Conservation (phyloP, 2,888 invertebrate genomes). For the Nomada goodeniana region DNA sequence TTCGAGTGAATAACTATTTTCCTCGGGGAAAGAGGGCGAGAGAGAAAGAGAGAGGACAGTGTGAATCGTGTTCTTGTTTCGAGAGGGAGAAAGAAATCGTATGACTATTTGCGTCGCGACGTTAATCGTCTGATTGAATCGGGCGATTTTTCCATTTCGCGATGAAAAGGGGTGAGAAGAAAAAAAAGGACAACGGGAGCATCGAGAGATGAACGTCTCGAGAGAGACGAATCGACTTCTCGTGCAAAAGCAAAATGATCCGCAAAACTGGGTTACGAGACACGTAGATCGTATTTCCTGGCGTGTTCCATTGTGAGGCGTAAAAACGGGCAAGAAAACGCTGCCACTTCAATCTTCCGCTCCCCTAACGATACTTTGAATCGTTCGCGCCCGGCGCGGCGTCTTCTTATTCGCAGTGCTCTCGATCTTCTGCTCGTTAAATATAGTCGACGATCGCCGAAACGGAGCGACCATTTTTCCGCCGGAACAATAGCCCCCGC, state of each 20-base stretch:
- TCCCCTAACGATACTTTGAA: constrained; percentile 57
- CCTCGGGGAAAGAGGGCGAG: background rate
- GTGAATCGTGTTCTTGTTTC: background rate
- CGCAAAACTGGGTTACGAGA: constrained; percentile 58
- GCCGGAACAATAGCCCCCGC: constrained; percentile 43
- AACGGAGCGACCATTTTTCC: constrained; percentile 51
- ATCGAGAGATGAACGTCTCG: constrained; percentile 19
- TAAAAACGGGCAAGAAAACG: constrained; percentile 54
- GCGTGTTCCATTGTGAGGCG: constrained; percentile 47
- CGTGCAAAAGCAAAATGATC: constrained; percentile 53
- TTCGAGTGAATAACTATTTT: constrained; percentile 62
- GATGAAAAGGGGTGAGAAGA: background rate
- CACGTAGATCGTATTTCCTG: constrained; percentile 61
- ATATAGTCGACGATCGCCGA: constrained; percentile 43
- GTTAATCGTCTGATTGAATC: constrained; percentile 13
- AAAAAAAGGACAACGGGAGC: constrained; percentile 13
- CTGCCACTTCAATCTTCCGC: constrained; percentile 55
- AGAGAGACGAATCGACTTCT: constrained; percentile 48
- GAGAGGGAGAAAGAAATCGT: constrained; percentile 29
- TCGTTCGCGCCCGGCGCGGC: constrained; percentile 38
- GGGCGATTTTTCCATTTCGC: constrained; percentile 30
- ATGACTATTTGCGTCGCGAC: constrained; percentile 25
- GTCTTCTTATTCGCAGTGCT: constrained; percentile 47
- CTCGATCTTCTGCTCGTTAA: constrained; percentile 40
- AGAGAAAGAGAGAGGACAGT: background rate